Evolutionary conservation across 2,797 vertebrate species (phyloP), one percentile per base, ranked within the genome.

Genomic region (Parotocinclus haroldoi): DNA sequence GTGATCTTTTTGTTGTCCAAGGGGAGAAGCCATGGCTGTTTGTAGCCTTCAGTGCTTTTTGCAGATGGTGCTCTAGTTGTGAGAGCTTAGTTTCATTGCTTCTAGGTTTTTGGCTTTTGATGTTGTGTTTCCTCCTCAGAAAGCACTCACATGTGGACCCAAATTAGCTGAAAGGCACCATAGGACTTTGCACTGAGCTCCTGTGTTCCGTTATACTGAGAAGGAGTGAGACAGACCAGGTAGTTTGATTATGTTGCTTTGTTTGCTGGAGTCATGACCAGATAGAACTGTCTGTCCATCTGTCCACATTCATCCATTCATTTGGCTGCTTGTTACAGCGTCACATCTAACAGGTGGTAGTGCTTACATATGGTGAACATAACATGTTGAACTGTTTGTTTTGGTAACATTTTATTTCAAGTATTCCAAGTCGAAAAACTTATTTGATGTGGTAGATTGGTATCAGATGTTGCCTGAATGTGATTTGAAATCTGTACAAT

Each of bases 51-150:
- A 72, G 61, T 78, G 71, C 79, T 74, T 76, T 40, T 72, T 72
- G 74, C 81, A 79, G 70, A 61, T 69, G 77, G 76, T 74, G 56
- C 60, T 67, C 18, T 60, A 58, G 75, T 63, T 58, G 57, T 69
- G 54, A 68, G 68, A 68, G 69, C 48, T 69, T 42, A 58, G 52
- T 66, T 72, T 59, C 19, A 58, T 68, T 45, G 38, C 69, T 19
- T 27, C 54, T 7, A 46, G 74, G 36, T 63, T 56, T 57, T 66
- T 55, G 67, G 85, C 85, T 84, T 84, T 87, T 87, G 85, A 84
- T 77, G 54, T 68, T 69, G 46, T 66, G 67, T 73, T 72, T 61
- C 73, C 78, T 77, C 55, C 72, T 57, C 66, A 46, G 73, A 71
- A 79, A 79, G 68, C 71, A 66, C 78, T 80, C 62, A 59, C 73